Conservation (phyloP, 2,888 invertebrate genomes). For the Cataglyphis livida region DNA sequence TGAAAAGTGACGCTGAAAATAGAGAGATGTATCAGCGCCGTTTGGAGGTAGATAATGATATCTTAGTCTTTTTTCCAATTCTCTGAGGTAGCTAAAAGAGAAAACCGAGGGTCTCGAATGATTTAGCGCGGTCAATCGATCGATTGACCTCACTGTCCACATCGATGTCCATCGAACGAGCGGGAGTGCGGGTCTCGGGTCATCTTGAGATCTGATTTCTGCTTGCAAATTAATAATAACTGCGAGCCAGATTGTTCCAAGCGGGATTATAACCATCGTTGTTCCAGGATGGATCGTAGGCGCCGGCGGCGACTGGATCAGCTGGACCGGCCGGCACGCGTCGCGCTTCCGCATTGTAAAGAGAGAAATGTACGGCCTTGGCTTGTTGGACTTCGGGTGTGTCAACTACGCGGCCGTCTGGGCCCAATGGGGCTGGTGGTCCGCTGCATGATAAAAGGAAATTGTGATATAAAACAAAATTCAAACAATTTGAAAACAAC, state of each 20-base stretch:
- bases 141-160: background rate
- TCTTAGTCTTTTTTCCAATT: conserved; percentile 52
- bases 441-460: conserved; percentile 74
- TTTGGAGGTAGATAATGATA: conserved; percentile 40
- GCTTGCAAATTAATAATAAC: conserved; percentile 67
- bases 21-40: background rate
- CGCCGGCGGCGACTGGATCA: conserved; percentile 64
- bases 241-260: conserved; percentile 67
- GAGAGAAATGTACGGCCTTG: conserved; percentile 83
- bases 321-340: conserved; percentile 74
- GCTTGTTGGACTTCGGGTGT: conserved; percentile 85
- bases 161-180: conserved; percentile 3
- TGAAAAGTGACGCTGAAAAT: conserved; percentile 1
- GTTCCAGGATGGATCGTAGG: conserved; percentile 76
- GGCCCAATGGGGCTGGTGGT: conserved; percentile 83
- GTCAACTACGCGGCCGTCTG: conserved; percentile 84
- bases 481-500: background rate
- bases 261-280: conserved; percentile 64
- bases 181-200: background rate
- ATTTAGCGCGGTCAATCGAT: conserved; percentile 21
- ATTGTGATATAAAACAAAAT: background rate
- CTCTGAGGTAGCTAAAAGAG: conserved; percentile 61
- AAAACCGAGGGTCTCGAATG: background rate
- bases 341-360: conserved; percentile 80
- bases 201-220: conserved; percentile 23